Conservation (phyloP, 2,113 vertebrate species). For the Microtus pennsylvanicus region DNA sequence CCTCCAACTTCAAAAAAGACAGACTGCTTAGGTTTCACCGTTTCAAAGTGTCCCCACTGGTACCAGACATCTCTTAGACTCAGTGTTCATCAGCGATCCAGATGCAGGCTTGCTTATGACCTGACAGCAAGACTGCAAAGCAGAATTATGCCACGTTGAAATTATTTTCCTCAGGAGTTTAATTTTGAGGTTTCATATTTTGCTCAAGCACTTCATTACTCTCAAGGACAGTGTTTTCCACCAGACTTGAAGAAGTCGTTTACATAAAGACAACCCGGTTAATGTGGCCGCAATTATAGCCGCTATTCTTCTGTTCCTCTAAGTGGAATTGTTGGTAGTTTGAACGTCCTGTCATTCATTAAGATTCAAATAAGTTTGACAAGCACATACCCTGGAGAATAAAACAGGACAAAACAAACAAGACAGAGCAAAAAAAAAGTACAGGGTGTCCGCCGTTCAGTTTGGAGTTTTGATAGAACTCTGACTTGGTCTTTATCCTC, state of each 20-base stretch:
- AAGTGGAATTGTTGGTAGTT: conserved; percentile 47
- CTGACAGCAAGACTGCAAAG: neutral
- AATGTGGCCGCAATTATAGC: conserved; percentile 38
- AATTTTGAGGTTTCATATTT: conserved; percentile 59
- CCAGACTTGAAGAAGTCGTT: conserved; percentile 31
- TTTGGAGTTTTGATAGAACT: conserved; percentile 7
- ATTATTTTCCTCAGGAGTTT: conserved; percentile 51
- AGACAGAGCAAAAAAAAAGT: neutral
- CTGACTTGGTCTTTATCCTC: conserved; percentile 35
- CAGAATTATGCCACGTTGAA: neutral
- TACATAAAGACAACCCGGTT: conserved; percentile 29
- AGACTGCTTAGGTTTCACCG: neutral
- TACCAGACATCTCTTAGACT: neutral
- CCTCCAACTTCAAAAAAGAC: neutral
- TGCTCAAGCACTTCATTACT: conserved; percentile 53
- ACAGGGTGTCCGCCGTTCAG: neutral
- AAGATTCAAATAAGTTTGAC: conserved; percentile 45
- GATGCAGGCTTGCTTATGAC: neutral
- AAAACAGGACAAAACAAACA: neutral
- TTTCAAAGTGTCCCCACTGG: neutral
- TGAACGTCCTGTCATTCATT: conserved; percentile 36
- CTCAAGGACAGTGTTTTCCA: conserved; percentile 31
- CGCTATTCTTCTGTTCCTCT: conserved; percentile 31
- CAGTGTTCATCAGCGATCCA: neutral
- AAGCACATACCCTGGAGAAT: neutral